phyloP scores from a whole-genome alignment of 2,113 vertebrate genomes.

The Nerophis ophidion region DNA sequence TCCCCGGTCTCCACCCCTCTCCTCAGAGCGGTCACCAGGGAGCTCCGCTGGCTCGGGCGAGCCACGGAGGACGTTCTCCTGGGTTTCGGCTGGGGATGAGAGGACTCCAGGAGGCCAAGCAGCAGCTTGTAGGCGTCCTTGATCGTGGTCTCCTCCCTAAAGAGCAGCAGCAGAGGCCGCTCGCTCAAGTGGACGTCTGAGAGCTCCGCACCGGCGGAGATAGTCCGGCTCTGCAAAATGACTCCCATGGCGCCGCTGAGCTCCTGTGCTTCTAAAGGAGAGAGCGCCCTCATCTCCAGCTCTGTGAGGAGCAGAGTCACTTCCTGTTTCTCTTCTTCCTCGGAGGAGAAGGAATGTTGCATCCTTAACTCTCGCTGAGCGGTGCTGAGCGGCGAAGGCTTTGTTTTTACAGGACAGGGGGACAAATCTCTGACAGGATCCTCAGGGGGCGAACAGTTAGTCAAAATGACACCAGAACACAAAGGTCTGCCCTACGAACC shows the following conservation, averaged over 20 bases:
- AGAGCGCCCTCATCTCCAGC: conserved; percentile 40
- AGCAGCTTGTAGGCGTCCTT: conserved; percentile 44
- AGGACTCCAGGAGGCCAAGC: conserved; percentile 32
- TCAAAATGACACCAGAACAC: conserved; percentile 77
- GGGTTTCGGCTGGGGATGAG: conserved; percentile 36
- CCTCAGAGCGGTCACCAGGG: conserved; percentile 36
- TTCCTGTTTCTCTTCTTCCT: conserved; percentile 30
- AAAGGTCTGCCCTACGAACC: conserved; percentile 58
- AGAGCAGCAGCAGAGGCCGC: conserved; percentile 40
- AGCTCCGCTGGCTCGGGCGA: conserved; percentile 2
- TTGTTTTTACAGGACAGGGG: conserved; percentile 12
- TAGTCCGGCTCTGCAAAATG: conserved; percentile 27
- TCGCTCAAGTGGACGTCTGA: conserved; percentile 10
- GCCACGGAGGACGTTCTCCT: conserved; percentile 17
- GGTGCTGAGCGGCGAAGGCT: conserved; percentile 14
- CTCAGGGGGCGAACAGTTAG: conserved; percentile 69
- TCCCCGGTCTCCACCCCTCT: conserved; percentile 16
- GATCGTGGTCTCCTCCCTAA: conserved; percentile 5
- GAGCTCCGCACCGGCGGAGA: conserved; percentile 35
- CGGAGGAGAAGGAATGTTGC: conserved; percentile 13
- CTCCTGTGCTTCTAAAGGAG: conserved; percentile 15
- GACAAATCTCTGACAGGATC: conserved; percentile 40
- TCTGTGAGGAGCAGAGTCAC: conserved; percentile 42
- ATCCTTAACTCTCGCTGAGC: conserved; percentile 25
- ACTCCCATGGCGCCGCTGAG: conserved; percentile 9